A percentile compares a stretch with the other conserved stretches of the same genome.
Conservation (phyloP, 2,113 vertebrate genomes). For the Microtus richardsoni region DNA sequence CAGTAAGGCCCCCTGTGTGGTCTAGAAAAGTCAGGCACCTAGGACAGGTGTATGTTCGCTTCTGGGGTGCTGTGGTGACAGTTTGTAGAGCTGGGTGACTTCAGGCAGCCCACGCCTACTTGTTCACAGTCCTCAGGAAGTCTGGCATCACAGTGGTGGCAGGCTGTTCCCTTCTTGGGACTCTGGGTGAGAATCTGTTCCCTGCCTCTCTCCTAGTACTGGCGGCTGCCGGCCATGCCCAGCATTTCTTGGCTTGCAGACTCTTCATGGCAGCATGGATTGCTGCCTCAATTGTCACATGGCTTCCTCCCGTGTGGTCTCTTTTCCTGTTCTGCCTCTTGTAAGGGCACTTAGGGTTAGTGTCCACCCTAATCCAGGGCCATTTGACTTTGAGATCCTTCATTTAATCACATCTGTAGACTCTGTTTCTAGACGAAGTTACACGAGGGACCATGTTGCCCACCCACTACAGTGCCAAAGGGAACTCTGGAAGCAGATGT, state of each 20-base stretch:
- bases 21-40: neutral
- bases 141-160: neutral
- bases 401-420: neutral
- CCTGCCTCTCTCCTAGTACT: neutral
- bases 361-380: too few relatives aligned
- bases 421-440: too few relatives aligned
- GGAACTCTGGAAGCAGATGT: neutral
- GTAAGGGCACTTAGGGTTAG: neutral
- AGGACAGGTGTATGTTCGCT: neutral
- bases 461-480: accelerated
- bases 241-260: neutral
- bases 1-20: too few relatives aligned
- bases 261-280: neutral
- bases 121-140: too few relatives aligned
- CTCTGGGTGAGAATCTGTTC: neutral
- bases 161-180: neutral
- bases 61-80: neutral
- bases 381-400: neutral
- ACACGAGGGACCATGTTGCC: too few relatives aligned
- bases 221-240: neutral
- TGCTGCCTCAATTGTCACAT: neutral
- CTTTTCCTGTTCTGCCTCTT: neutral
- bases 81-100: neutral
- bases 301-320: neutral
- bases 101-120: neutral